Evolutionary conservation across 2,797 vertebrate genomes (phyloP).

Genomic region (Limosa lapponica): DNA sequence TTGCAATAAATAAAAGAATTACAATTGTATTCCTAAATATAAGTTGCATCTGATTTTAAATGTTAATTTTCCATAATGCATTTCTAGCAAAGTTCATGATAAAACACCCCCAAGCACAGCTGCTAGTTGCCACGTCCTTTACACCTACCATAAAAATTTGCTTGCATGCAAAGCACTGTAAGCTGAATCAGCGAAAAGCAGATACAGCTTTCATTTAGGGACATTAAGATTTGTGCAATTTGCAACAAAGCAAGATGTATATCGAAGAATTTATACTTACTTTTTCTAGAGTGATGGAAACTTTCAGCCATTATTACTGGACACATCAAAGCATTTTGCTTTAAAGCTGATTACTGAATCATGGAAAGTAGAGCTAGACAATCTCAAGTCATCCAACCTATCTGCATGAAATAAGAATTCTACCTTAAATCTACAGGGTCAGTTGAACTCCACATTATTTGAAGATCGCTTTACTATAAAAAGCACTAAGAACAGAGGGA

Average conservation of each 20-base stretch:
- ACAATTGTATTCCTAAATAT: not conserved
- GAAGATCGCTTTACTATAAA: not conserved
- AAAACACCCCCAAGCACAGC: not conserved
- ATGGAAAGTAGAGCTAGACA: not conserved
- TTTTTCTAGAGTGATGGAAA: not conserved
- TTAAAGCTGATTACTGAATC: not conserved
- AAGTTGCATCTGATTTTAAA: not conserved
- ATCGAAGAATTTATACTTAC: not conserved
- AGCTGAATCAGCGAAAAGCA: not conserved
- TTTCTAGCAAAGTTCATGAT: not conserved
- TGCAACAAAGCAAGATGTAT: not conserved
- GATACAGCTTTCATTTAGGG: not conserved
- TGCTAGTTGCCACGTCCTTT: not conserved
- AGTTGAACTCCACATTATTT: not conserved
- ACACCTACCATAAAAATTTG: not conserved
- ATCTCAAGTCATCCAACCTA: not conserved
- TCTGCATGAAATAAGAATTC: not conserved
- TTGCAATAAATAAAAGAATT: not conserved
- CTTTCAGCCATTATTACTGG: not conserved
- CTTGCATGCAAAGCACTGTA: not conserved
- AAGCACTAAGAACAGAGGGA: not conserved
- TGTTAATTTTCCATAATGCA: not conserved
- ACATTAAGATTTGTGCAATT: not conserved
- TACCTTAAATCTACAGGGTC: not conserved
- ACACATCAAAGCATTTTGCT: constrained; percentile 11